Conservation (phyloP, 1,140 invertebrate genomes). For the Brachionus manjavacas region DNA sequence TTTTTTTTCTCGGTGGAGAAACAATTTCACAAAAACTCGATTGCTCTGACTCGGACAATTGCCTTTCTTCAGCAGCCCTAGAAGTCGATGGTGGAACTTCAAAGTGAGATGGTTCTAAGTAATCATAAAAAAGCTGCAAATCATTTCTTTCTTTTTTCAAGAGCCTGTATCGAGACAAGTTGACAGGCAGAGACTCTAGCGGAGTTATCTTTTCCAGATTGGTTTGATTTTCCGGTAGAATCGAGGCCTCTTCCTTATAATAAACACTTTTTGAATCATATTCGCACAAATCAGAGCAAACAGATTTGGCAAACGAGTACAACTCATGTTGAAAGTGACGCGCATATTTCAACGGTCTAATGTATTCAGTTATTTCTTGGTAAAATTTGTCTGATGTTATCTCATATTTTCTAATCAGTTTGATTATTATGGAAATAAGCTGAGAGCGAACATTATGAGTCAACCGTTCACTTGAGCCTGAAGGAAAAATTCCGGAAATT, state of each 20-base stretch:
- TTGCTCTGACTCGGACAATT: conserved; percentile 16
- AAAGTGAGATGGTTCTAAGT: not conserved
- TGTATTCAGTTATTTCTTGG: not conserved
- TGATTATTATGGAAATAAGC: conserved; percentile 3
- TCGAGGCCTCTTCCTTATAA: not conserved
- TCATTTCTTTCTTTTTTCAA: not conserved
- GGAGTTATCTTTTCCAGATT: not conserved
- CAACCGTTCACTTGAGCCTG: not conserved
- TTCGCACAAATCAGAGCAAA: conserved; percentile 6
- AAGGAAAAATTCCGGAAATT: conserved; percentile 50
- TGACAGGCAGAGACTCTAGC: not conserved
- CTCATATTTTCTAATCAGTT: not conserved
- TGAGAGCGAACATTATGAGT: not conserved
- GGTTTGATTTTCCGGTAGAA: not conserved
- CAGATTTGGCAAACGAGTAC: conserved; percentile 6
- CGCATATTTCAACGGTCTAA: conserved; percentile 20
- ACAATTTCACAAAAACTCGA: conserved; percentile 39
- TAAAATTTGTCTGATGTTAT: conserved; percentile 25
- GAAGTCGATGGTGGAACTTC: not conserved
- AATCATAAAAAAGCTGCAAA: not conserved
- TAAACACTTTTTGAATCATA: conserved; percentile 25
- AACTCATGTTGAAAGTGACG: conserved; percentile 29
- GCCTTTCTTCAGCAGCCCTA: not conserved
- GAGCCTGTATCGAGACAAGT: conserved; percentile 25
- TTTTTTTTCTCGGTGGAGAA: conserved; percentile 17